phyloP scores from a whole-genome alignment of 2,113 vertebrate genomes.

The Malaclemys terrapin region DNA sequence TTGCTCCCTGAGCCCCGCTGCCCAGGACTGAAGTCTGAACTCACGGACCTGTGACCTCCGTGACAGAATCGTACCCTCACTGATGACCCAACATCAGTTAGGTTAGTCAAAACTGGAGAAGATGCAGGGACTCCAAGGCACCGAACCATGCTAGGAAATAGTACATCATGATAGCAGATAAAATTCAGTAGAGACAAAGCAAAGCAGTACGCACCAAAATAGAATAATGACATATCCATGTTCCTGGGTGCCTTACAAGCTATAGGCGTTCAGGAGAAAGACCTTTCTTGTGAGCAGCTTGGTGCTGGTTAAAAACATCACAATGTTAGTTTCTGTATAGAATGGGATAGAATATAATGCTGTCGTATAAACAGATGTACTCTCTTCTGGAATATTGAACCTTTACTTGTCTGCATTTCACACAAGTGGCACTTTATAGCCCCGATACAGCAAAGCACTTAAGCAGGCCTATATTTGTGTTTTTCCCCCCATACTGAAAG shows the following conservation, averaged over 20 bases:
- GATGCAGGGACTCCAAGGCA: not conserved
- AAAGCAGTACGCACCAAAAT: not conserved
- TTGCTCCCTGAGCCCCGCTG: not conserved
- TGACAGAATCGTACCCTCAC: too few relatives aligned
- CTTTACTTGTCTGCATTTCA: not conserved
- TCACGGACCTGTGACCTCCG: not conserved
- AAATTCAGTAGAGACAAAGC: not conserved
- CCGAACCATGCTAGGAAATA: not conserved
- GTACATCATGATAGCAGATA: not conserved
- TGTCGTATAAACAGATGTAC: not conserved
- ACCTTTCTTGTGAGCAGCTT: not conserved
- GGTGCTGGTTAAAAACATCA: not conserved
- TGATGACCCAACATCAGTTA: not conserved
- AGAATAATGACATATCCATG: not conserved
- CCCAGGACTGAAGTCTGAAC: too few relatives aligned
- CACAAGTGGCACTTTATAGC: not conserved
- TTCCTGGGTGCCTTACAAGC: not conserved
- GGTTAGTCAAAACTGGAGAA: not conserved
- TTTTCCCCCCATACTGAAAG: not conserved
- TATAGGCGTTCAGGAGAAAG: not conserved
- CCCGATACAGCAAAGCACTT: rapidly evolving
- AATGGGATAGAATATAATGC: not conserved
- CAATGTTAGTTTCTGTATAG: not conserved
- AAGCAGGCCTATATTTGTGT: not conserved
- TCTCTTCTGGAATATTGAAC: not conserved